Evolutionary conservation across 30 jellyfish, hydroid and myxozoan species (phyloP).

Genomic region (Turritopsis rubra): DNA sequence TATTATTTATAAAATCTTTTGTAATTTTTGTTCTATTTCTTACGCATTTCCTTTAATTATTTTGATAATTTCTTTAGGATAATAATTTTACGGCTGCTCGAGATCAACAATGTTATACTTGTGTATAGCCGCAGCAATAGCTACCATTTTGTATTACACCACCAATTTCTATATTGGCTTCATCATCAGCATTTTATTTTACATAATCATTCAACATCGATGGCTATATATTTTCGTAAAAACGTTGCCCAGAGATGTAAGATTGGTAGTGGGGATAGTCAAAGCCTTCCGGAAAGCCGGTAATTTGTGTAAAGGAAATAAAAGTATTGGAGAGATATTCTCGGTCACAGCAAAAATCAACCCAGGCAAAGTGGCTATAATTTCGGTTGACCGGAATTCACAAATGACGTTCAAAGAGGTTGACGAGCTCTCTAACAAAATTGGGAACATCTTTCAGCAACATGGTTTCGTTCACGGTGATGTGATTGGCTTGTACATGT

Average conservation of each 20-base stretch:
- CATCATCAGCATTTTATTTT: background rate
- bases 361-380: slow-evolving; percentile 15
- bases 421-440: slow-evolving; percentile 6
- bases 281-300: background rate
- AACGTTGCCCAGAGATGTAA: slow-evolving; percentile 8
- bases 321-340: slow-evolving; percentile 2
- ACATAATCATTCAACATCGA: background rate
- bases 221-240: background rate
- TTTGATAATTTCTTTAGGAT: no score
- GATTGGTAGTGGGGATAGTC: background rate
- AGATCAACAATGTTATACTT: background rate
- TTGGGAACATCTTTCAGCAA: slow-evolving; percentile 11
- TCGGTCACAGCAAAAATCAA: slow-evolving; percentile 16
- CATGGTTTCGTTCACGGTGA: slow-evolving; percentile 21
- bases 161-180: background rate
- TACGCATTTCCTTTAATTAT: no score
- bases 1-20: no score
- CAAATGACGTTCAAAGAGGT: slow-evolving; percentile 8
- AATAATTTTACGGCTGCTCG: no score
- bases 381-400: slow-evolving; percentile 8
- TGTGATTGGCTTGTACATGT: slow-evolving; percentile 16
- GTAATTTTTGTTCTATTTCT: no score
- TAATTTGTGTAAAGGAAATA: background rate
- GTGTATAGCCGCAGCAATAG: background rate
- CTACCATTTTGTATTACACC: background rate